These are phyloP conservation scores for Ashinkailepas kermadecensis DNA, from an alignment of 2,888 invertebrate genomes.

Conservation along the genomic window DNA sequence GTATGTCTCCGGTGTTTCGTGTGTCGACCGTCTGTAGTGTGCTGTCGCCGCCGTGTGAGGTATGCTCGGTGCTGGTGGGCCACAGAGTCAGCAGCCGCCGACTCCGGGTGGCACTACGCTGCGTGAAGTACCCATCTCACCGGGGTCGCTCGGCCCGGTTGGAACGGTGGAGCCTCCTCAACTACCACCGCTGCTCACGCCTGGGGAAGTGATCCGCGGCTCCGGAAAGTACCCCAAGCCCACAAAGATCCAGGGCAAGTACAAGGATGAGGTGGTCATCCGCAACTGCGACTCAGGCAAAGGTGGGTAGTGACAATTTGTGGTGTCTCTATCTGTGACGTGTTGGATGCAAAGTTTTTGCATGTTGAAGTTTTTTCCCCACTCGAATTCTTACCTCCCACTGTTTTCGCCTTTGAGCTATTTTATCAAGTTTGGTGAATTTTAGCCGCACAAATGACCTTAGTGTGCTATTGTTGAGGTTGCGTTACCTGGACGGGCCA, in stretches of 20 bases:
- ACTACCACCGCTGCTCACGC: conserved; percentile 48
- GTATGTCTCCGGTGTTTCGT: too few species aligned
- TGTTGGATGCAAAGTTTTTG: too few species aligned
- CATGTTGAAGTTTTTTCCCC: too few species aligned
- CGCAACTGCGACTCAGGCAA: conserved; percentile 34
- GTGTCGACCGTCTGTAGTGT: too few species aligned
- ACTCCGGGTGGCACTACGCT: neutral
- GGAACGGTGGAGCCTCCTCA: conserved; percentile 28
- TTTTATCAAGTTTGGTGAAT: too few species aligned
- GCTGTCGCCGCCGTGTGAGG: too few species aligned
- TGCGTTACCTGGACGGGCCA: too few species aligned
- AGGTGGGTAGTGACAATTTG: conserved; percentile 26
- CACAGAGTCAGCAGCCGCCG: neutral
- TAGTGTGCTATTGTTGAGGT: too few species aligned
- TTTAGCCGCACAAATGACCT: too few species aligned
- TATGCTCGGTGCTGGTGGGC: neutral
- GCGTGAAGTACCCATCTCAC: neutral
- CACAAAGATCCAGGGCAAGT: conserved; percentile 83
- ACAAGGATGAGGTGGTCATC: conserved; percentile 90
- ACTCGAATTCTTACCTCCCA: too few species aligned
- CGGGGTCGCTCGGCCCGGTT: conserved; percentile 19
- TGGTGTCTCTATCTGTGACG: too few species aligned
- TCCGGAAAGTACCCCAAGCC: conserved; percentile 83
- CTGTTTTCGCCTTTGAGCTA: too few species aligned
- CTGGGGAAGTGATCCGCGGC: conserved; percentile 76